Evolutionary conservation across 2,888 invertebrate species (phyloP).

Genomic region (Ichneumon xanthorius): DNA sequence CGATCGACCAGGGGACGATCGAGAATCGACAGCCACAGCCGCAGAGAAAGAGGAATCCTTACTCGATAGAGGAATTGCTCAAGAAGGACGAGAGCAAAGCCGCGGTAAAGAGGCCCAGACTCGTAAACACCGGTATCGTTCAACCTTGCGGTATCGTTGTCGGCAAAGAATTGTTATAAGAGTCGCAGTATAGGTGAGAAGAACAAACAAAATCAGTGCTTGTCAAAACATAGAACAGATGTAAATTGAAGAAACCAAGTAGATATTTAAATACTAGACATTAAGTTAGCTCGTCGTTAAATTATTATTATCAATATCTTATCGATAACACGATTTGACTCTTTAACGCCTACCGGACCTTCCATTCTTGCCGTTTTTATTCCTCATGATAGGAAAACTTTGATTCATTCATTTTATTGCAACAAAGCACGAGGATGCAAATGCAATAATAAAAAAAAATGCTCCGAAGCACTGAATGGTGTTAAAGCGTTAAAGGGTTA

Average conservation of each 20-base stretch:
- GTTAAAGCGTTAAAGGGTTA: slow-evolving; percentile 37
- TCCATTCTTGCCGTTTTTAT: background rate
- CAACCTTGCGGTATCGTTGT: slow-evolving; percentile 88
- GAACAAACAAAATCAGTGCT: slow-evolving; percentile 41
- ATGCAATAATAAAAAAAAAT: background rate
- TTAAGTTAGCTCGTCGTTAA: slow-evolving; percentile 59
- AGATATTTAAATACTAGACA: slow-evolving; percentile 42
- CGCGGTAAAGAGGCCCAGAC: slow-evolving; percentile 81
- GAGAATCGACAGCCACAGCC: slow-evolving; percentile 73
- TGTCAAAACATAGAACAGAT: slow-evolving; percentile 43
- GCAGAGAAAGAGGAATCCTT: slow-evolving; percentile 91
- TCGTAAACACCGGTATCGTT: slow-evolving; percentile 85
- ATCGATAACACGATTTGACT: slow-evolving; percentile 40
- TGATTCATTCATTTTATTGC: background rate
- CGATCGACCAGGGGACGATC: slow-evolving; percentile 50
- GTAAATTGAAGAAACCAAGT: slow-evolving; percentile 57
- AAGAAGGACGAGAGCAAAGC: slow-evolving; percentile 91
- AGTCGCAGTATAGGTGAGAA: slow-evolving; percentile 20
- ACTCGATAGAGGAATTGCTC: slow-evolving; percentile 94
- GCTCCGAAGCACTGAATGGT: background rate
- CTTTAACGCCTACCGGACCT: slow-evolving; percentile 7
- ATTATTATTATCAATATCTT: slow-evolving; percentile 59
- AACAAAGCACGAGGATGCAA: background rate
- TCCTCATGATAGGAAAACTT: background rate
- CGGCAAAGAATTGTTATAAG: slow-evolving; percentile 82